A percentile compares a stretch with the other conserved stretches of the same genome.
Conservation (phyloP, 2,888 invertebrate species). For the Ischnura elegans region DNA sequence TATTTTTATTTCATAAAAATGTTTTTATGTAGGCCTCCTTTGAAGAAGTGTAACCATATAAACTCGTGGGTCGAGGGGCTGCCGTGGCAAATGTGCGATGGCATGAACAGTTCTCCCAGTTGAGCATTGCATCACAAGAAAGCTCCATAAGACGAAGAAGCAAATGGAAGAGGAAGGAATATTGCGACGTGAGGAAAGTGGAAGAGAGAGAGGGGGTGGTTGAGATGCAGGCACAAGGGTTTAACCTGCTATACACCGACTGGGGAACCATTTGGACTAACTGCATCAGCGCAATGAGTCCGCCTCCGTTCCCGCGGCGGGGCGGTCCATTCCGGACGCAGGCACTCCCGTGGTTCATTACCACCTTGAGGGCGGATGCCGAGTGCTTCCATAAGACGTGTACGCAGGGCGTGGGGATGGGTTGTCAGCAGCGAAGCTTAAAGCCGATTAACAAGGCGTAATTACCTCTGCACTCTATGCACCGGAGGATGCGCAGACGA, state of each 20-base stretch:
- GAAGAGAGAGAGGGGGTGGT: too few species aligned
- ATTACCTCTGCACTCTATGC: too few species aligned
- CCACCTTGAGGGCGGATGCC: neutral
- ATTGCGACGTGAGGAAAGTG: neutral
- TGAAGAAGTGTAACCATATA: too few species aligned
- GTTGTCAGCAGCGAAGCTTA: too few species aligned
- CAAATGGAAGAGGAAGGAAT: neutral
- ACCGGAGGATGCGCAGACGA: too few species aligned
- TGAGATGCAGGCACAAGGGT: neutral
- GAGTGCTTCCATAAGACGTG: neutral
- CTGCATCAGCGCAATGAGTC: slow-evolving; percentile 24
- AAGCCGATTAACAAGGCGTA: too few species aligned
- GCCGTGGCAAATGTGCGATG: too few species aligned
- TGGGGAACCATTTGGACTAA: slow-evolving; percentile 27
- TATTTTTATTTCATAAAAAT: too few species aligned
- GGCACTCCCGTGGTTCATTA: neutral
- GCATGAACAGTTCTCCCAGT: too few species aligned
- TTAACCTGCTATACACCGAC: neutral
- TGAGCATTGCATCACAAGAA: too few species aligned
- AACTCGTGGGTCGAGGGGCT: too few species aligned
- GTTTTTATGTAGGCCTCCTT: too few species aligned
- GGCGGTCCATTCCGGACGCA: neutral
- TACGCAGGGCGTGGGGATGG: neutral
- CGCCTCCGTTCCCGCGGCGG: neutral
- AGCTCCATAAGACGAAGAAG: neutral